Base-by-base conservation (phyloP, 2,113 vertebrate genomes). In the Nerophis ophidion region DNA sequence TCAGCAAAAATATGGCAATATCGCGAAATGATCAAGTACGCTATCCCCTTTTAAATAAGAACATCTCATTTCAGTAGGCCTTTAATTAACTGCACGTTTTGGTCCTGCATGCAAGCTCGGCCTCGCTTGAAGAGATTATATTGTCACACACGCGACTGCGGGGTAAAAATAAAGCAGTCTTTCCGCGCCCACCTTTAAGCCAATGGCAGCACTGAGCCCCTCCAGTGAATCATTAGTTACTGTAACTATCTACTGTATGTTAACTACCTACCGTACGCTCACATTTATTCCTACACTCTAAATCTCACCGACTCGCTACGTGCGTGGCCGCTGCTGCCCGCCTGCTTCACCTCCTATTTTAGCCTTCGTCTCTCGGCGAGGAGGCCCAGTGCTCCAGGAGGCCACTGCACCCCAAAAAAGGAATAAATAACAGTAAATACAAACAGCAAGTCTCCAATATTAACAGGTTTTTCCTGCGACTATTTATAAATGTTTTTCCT, bases 371-470 rank as follows among this genome's bases (percentile, higher is more conserved):
- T 56, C 36, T 19, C 54, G 9, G n/a, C 19, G n/a, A 4, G 26
- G 1, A 13, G n/a, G 38, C 63, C 68, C 68, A 59, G 66, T 53
- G 70, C 42, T 75, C 57, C 71, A 68, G 48, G 60, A 55, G 48
- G 59, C 68, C 49, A 48, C 53, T 65, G 46, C 60, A 63, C 63
- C 65, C 49, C 49, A 55, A 66, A 63, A 49, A 63, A 72, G 58
- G 68, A 88, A 87, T 86, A 88, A 86, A 85, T 86, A 84, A 83
- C 57, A n/a, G 65, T 74, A 79, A 71, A 84, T 70, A 79, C 65
- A 80, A 73, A 79, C 46, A 75, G 12, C 12, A 65, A 42, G 17
- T 71, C 61, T 75, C 70, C 61, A 75, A 58, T 75, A 75, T 75
- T 61, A 75, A 81, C 81, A 84, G 55, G 63, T 72, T 65, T 76